phyloP scores from a whole-genome alignment of 2,888 invertebrate species.

The Volucella inflata region DNA sequence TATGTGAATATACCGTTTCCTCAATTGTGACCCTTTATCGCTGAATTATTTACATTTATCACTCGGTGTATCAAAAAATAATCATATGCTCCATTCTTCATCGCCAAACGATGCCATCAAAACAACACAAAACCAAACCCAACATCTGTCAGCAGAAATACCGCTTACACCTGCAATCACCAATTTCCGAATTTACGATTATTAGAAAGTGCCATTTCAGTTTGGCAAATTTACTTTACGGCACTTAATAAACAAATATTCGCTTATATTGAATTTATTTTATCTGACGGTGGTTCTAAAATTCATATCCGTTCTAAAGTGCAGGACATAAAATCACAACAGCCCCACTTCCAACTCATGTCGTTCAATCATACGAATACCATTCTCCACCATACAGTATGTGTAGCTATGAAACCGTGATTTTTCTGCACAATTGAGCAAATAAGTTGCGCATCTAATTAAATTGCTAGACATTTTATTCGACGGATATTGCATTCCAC shows the following conservation, averaged over 20 bases:
- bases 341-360: constrained; percentile 3
- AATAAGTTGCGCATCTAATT: constrained; percentile 62
- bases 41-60: too few relatives aligned
- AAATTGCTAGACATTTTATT: constrained; percentile 37
- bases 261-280: constrained; percentile 4
- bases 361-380: neutral
- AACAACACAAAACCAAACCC: too few relatives aligned
- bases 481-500: constrained; percentile 62
- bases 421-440: constrained; percentile 51
- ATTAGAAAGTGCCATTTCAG: neutral
- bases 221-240: neutral
- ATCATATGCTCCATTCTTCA: too few relatives aligned
- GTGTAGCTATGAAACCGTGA: constrained; percentile 5
- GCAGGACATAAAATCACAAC: constrained; percentile 33
- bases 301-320: constrained; percentile 28
- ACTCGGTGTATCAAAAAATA: too few relatives aligned
- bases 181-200: constrained; percentile 24
- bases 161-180: neutral
- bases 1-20: too few relatives aligned
- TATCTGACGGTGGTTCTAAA: constrained; percentile 15
- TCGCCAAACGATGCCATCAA: too few relatives aligned
- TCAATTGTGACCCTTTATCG: too few relatives aligned
- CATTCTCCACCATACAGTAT: neutral
- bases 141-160: too few relatives aligned
- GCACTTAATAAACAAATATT: neutral